A percentile compares a stretch with the other conserved stretches of the same genome.
phyloP scores from a whole-genome alignment of 2,113 vertebrate species.

The Oreochromis spilurus region DNA sequence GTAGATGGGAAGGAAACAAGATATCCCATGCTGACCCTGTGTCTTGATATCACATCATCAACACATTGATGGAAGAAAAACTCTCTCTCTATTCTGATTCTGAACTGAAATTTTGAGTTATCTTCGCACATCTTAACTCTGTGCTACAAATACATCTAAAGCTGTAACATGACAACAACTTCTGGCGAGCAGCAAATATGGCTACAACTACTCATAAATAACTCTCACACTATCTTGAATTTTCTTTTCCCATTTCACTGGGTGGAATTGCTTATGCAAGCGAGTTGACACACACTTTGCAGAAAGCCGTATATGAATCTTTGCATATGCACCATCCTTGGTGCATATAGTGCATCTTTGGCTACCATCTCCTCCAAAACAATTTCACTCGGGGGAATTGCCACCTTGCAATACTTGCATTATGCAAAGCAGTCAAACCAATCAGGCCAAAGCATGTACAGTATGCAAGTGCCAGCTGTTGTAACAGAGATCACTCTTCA shows the following conservation, averaged over 20 bases:
- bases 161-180: background rate
- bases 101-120: background rate
- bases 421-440: constrained; percentile 51
- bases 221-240: background rate
- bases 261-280: background rate
- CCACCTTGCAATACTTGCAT: constrained; percentile 42
- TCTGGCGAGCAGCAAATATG: background rate
- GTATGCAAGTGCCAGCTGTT: constrained; percentile 43
- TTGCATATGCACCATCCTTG: constrained; percentile 2
- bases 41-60: constrained; percentile 9
- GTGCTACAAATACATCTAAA: background rate
- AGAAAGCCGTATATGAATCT: constrained; percentile 15
- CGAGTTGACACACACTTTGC: background rate
- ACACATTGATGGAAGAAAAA: background rate
- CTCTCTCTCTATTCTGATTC: background rate
- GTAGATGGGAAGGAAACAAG: background rate
- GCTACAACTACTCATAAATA: background rate
- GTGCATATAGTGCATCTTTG: constrained; percentile 26
- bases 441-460: constrained; percentile 26
- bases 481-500: constrained; percentile 24
- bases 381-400: constrained; percentile 20
- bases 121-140: background rate
- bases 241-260: background rate
- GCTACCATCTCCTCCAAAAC: constrained; percentile 19
- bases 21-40: background rate